Percentiles rank a stretch among this genome's conserved stretches.
Conservation (phyloP, 2,113 vertebrate genomes). For the Vulpes ferrilata region DNA sequence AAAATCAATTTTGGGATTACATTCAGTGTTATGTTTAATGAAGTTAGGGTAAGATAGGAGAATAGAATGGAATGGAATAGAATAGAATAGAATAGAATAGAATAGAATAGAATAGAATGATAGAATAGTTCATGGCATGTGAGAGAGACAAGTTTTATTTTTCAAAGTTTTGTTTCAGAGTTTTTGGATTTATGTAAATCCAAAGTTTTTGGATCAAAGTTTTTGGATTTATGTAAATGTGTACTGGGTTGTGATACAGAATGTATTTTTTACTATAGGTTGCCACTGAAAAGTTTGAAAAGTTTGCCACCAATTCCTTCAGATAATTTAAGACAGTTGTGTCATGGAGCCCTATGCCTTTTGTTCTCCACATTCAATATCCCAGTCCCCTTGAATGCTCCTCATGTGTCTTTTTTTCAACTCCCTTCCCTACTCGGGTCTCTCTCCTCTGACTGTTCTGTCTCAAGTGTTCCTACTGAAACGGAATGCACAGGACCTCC, state of each 20-base stretch:
- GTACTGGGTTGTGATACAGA: background rate
- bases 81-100: background rate
- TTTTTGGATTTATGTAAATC: background rate
- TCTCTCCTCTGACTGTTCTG: background rate
- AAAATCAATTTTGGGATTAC: slow-evolving; percentile 53
- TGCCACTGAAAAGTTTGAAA: background rate
- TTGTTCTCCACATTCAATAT: background rate
- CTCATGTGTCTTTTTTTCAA: background rate
- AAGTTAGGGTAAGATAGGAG: background rate
- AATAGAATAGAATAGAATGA: background rate
- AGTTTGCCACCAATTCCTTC: slow-evolving; percentile 6
- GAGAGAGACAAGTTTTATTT: background rate
- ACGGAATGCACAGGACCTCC: background rate
- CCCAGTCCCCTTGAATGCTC: background rate
- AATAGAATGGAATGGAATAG: background rate
- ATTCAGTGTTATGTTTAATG: background rate
- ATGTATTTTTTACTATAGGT: background rate
- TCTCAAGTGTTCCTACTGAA: background rate
- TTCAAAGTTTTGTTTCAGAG: background rate
- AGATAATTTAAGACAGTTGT: background rate
- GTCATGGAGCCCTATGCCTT: background rate
- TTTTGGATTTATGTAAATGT: background rate
- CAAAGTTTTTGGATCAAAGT: background rate
- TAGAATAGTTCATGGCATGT: background rate
- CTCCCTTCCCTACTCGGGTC: background rate